Evolutionary conservation across 1,140 invertebrate genomes (phyloP), one percentile per base, ranked within the genome.

Genomic region (Leptinotarsa texana): DNA sequence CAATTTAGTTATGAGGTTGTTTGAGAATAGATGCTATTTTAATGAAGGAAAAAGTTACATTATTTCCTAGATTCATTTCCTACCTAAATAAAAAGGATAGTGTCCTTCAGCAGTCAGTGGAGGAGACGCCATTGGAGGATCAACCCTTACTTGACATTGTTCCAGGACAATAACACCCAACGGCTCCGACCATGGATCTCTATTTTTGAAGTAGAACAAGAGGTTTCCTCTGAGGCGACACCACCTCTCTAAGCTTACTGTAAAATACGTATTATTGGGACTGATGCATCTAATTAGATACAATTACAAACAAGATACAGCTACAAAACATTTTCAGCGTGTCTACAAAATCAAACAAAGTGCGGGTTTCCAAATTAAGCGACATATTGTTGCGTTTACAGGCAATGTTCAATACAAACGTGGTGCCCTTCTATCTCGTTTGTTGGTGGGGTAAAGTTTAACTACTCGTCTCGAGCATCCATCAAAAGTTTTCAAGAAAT

Each of bases 121-220:
- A 22, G 87, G 85, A 22, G 87, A 80, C 62, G 86, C 84, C 70
- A 88, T 88, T 61, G 91, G 87, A 51, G 88, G 87, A 75, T 94
- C 94, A 24, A 93, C 83, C 73, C 91, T 88, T n/a, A 94, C 90
- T 63, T 89, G 88, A 85, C 94, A 96, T 80, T 96, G 92, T 84
- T 97, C 95, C 71, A 98, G 86, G 63, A 98, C 91, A 80, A 97
- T 91, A 2, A 97, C 91, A 5, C 96, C 96, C 62, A 93, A 85
- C 1, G 96, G 94, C 77, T 96, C 94, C 11, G 94, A 95, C 90
- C 92, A 95, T 82, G 93, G 92, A 85, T 98, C 95, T 77, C 92
- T 90, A 33, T 92, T 93, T 86, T 97, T 97, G 84, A 97, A 93
- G 86, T 97, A 98, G 88, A 99, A 98, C 67, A 99, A 86, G 4